These are phyloP conservation scores for Acanthurus tractus DNA, from an alignment of 2,797 vertebrate genomes.

Conservation along the genomic window DNA sequence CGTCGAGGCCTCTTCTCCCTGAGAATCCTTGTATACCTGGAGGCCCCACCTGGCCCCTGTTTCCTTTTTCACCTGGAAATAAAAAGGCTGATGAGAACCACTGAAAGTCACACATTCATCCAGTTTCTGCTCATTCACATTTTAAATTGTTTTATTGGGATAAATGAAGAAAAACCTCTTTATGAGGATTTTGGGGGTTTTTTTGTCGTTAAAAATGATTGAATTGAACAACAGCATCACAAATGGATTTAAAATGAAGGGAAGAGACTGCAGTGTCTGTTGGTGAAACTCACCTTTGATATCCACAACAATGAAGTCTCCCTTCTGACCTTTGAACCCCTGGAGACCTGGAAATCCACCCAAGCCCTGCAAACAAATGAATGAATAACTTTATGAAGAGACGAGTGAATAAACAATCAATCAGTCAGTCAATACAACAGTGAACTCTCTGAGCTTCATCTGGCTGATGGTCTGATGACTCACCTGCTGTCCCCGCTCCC, in stretches of 20 bases:
- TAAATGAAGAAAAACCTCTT: too few species aligned
- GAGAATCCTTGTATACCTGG: constrained; percentile 64
- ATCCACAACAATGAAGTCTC: constrained; percentile 63
- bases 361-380: constrained; percentile 70
- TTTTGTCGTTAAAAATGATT: too few species aligned
- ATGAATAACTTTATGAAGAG: neutral
- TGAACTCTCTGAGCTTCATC: neutral
- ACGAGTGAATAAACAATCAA: neutral
- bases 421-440: neutral
- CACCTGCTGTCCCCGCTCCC: constrained; percentile 62
- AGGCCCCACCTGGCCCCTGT: constrained; percentile 48
- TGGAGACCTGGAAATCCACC: constrained; percentile 71
- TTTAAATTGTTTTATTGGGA: too few species aligned
- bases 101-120: too few species aligned
- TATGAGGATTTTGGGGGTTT: too few species aligned
- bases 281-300: constrained; percentile 69
- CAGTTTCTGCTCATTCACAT: too few species aligned
- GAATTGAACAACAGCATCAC: too few species aligned
- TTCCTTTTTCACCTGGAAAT: constrained; percentile 78
- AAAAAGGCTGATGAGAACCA: constrained; percentile 6
- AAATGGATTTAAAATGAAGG: too few species aligned
- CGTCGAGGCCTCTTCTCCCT: constrained; percentile 71
- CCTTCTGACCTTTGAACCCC: constrained; percentile 84
- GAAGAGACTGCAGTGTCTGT: neutral
- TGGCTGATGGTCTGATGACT: constrained; percentile 15